Base-by-base conservation (phyloP, 2,888 invertebrate species). In the Ptilodon capucinus region DNA sequence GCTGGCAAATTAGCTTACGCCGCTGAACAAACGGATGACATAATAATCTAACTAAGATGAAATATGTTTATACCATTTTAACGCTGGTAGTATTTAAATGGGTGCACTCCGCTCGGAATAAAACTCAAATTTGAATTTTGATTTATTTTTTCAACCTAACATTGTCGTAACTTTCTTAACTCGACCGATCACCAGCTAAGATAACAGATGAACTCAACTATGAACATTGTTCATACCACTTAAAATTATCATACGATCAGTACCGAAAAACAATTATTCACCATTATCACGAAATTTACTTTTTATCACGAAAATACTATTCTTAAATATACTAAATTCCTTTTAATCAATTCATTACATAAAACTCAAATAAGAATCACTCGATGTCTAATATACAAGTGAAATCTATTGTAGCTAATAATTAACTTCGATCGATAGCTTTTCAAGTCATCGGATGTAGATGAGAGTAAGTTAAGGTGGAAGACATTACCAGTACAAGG, bases 121-220 rank as follows among this genome's bases (percentile, higher is more conserved):
- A 89, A 87, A 87, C 64, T 70, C 75, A 70, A 52, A 67, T 79
- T 75, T 61, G 72, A 77, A 78, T 88, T 85, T 81, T 80, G 70
- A 81, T 87, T 90, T 89, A 86, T 86, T 86, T 83, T 74, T 88
- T 89, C 90, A 91, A 90, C 86, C 91, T 91, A 91, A 91, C 90
- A 90, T 84, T 80, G 76, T 86, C 79, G 78, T 86, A 88, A 86
- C 84, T 83, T 77, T 82, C 76, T 80, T 86, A 88, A 88, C 85
- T 85, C 77, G 84, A 88, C 81, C 85, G 82, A 79, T 79, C 86
- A 90, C 86, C 86, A 84, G 86, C 88, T 90, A 89, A 78, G 73
- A 78, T 84, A 90, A 90, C 89, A 86, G 88, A 82, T 86, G 84
- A 86, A 87, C 79, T 84, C 79, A 81, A 76, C 82, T 86, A 87